Evolutionary conservation across 23 tunicate species (phyloP).

Genomic region (Trididemnum clinides): DNA sequence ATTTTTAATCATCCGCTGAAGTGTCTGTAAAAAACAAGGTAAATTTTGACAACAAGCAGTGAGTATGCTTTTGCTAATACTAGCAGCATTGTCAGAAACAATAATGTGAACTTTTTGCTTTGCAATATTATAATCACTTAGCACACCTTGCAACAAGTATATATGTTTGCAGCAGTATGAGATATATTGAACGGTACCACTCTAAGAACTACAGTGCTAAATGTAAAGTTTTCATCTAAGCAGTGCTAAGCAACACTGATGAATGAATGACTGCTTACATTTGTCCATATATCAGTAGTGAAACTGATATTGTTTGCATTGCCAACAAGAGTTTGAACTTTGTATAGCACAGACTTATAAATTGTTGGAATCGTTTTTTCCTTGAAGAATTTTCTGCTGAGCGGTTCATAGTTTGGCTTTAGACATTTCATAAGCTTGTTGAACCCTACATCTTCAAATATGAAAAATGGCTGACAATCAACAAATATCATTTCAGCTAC

Average conservation of each 20-base stretch:
- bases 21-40: slow-evolving; percentile 5
- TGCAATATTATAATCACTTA: slow-evolving; percentile 1
- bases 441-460: slow-evolving; percentile 30
- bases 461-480: slow-evolving; percentile 37
- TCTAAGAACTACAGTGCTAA: slow-evolving; percentile 9
- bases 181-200: slow-evolving; percentile 11
- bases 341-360: background rate
- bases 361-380: background rate
- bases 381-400: slow-evolving; percentile 19
- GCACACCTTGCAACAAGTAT: slow-evolving; percentile 6
- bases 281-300: slow-evolving; percentile 45
- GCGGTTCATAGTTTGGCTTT: slow-evolving; percentile 23
- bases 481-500: slow-evolving; percentile 28
- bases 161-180: slow-evolving; percentile 29
- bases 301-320: slow-evolving; percentile 32
- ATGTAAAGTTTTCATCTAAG: slow-evolving; percentile 7
- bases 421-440: background rate
- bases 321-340: slow-evolving; percentile 3
- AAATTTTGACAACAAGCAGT: background rate
- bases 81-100: slow-evolving; percentile 29
- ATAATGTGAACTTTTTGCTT: background rate
- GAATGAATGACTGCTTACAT: slow-evolving; percentile 10
- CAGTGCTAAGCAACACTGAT: slow-evolving; percentile 30
- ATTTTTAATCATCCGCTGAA: slow-evolving; percentile 35
- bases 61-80: slow-evolving; percentile 17